Conservation (phyloP, 2,888 invertebrate genomes). For the Cacoxenus indagator region DNA sequence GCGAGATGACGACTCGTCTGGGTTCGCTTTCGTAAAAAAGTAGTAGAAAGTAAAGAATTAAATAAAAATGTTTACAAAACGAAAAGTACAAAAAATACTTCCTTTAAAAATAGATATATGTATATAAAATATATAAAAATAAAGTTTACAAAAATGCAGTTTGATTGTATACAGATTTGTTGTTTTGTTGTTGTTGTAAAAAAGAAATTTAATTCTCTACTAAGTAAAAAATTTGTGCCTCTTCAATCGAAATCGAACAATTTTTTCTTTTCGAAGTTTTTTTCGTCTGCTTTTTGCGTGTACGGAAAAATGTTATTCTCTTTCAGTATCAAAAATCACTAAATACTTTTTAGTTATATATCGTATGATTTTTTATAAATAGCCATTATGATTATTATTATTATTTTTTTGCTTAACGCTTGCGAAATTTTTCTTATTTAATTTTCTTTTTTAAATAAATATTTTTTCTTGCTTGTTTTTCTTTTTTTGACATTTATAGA, state of each 20-base stretch:
- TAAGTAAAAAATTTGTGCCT: not conserved
- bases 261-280: conserved; percentile 31
- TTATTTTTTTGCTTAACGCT: conserved; percentile 37
- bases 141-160: not conserved
- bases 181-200: not conserved
- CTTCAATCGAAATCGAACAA: too few species aligned
- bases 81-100: not conserved
- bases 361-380: conserved; percentile 51
- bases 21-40: conserved; percentile 46
- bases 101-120: not conserved
- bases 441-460: conserved; percentile 28
- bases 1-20: not conserved
- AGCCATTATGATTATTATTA: conserved; percentile 51
- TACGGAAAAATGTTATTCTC: conserved; percentile 30
- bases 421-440: conserved; percentile 31
- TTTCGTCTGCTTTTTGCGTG: conserved; percentile 28
- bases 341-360: conserved; percentile 56
- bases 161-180: conserved; percentile 7
- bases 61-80: conserved; percentile 34
- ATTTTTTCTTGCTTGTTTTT: conserved; percentile 29
- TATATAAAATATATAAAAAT: not conserved
- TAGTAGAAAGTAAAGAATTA: conserved; percentile 31
- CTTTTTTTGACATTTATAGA: conserved; percentile 46
- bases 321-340: conserved; percentile 49
- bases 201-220: not conserved